Conservation (phyloP, 2,797 vertebrate species). For the Calcarius lapponicus region DNA sequence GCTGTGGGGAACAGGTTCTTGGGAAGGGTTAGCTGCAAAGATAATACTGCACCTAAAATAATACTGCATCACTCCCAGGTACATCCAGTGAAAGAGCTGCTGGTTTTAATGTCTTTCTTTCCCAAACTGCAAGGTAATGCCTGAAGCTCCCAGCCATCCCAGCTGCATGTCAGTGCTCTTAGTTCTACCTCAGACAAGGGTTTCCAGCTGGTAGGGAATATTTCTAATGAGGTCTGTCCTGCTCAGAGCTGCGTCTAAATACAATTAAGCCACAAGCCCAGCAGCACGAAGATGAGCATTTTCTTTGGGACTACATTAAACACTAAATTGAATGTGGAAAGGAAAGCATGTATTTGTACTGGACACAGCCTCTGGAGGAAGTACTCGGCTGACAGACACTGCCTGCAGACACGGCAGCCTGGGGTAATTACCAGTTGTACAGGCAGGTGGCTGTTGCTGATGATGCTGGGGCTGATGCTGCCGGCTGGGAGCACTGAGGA, state of each 20-base stretch:
- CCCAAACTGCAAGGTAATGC: background rate
- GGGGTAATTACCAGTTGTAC: background rate
- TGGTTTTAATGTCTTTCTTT: background rate
- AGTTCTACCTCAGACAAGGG: background rate
- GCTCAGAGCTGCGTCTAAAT: background rate
- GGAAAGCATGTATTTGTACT: background rate
- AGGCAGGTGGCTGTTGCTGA: background rate
- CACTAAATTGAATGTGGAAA: background rate
- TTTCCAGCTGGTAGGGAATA: background rate
- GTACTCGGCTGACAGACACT: background rate
- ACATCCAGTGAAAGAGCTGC: background rate
- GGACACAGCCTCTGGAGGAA: background rate
- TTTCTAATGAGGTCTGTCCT: background rate
- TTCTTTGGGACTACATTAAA: background rate
- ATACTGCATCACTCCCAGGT: background rate
- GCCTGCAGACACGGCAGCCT: rapidly evolving
- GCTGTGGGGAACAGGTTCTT: background rate
- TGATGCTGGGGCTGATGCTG: background rate
- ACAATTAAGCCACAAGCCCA: background rate
- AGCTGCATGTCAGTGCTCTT: background rate
- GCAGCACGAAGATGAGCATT: background rate
- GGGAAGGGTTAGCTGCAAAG: background rate
- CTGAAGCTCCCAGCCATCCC: background rate
- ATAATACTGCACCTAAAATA: background rate
- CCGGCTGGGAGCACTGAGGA: background rate